Percentiles rank a stretch among this genome's conserved stretches.
Evolutionary conservation across 2,797 vertebrate species (phyloP).

Genomic region (Eurystomus glaucurus): DNA sequence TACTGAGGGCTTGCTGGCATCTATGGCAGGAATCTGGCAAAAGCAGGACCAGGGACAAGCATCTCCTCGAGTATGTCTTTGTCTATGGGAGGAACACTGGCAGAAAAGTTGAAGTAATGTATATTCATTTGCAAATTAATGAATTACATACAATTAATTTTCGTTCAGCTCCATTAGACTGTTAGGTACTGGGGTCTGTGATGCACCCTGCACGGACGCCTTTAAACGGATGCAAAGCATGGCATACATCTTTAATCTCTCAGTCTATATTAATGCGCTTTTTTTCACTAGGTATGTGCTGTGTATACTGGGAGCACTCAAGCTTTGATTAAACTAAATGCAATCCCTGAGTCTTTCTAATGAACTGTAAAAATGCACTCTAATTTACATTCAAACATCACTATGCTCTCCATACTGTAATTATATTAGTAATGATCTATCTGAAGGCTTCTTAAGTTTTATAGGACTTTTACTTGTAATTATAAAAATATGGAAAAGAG

Average conservation of each 20-base stretch:
- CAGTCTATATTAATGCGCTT: not conserved
- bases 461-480: conserved; percentile 41
- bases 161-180: not conserved
- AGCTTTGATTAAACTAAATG: conserved; percentile 73
- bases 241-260: conserved; percentile 2
- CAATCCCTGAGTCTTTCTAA: conserved; percentile 49
- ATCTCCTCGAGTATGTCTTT: accelerated
- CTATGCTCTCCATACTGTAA: conserved; percentile 27
- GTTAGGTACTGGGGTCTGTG: not conserved
- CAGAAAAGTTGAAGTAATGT: not conserved
- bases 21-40: accelerated
- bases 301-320: conserved; percentile 44
- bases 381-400: conserved; percentile 67
- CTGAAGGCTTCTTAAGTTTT: conserved; percentile 45
- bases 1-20: not conserved
- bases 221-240: not conserved
- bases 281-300: conserved; percentile 2
- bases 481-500: conserved; percentile 17
- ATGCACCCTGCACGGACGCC: not conserved
- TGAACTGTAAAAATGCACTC: conserved; percentile 62
- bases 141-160: not conserved
- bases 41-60: not conserved
- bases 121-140: not conserved
- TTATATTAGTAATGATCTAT: conserved; percentile 69
- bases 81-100: not conserved